Percentiles rank a stretch among this genome's conserved stretches.
These are phyloP conservation scores for Geophilus truncorum DNA, from an alignment of 2,888 invertebrate species.

Conservation along the genomic window DNA sequence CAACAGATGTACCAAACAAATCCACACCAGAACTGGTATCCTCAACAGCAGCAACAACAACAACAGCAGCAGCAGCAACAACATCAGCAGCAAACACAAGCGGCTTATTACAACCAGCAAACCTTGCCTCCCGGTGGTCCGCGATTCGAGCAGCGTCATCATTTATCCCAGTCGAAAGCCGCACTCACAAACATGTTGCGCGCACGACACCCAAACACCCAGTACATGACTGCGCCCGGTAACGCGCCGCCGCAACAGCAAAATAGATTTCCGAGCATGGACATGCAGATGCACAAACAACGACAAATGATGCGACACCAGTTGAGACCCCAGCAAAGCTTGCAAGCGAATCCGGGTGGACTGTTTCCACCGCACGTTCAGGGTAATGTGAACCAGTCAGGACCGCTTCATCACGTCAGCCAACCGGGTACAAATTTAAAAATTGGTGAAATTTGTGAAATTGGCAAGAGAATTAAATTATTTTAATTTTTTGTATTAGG, in stretches of 20 bases:
- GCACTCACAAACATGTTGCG: conserved; percentile 38
- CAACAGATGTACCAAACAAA: conserved; percentile 39
- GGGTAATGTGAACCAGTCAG: conserved; percentile 34
- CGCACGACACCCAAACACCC: conserved; percentile 36
- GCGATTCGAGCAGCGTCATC: conserved; percentile 28
- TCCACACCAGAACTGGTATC: conserved; percentile 47
- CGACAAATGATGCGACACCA: conserved; percentile 36
- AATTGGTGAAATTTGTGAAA: not conserved
- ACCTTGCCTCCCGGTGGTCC: conserved; percentile 33
- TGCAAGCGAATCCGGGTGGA: conserved; percentile 25
- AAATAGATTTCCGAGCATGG: conserved; percentile 34
- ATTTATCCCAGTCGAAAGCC: conserved; percentile 37
- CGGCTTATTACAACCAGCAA: conserved; percentile 45
- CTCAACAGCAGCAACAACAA: conserved; percentile 52
- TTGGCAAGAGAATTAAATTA: not conserved
- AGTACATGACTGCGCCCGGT: conserved; percentile 28
- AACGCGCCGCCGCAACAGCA: conserved; percentile 26
- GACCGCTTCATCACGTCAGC: conserved; percentile 36
- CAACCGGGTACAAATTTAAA: conserved; percentile 33
- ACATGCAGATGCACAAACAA: conserved; percentile 36
- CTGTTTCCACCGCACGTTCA: conserved; percentile 37
- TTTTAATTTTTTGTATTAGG: conserved; percentile 29
- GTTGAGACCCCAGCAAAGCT: conserved; percentile 34
- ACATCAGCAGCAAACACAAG: conserved; percentile 52
- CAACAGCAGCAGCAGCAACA: conserved; percentile 46